Evolutionary conservation across 1,140 invertebrate species (phyloP), one percentile per base, ranked within the genome.

Genomic region (Papilio xuthus): DNA sequence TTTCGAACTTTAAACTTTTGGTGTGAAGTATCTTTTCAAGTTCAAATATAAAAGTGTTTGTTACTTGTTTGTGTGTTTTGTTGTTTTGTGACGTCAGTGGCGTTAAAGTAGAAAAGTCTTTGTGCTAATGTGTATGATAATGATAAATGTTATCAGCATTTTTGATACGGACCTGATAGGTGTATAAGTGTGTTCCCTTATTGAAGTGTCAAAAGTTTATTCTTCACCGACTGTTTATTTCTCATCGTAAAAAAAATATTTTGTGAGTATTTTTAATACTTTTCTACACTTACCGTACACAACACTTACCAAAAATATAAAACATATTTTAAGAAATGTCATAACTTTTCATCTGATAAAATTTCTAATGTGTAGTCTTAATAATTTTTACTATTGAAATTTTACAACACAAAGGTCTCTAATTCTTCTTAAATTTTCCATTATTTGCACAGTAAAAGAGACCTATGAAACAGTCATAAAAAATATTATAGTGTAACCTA

Each of bases 71-170:
- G 88, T 89, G 84, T 89, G 85, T 89, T 89, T 86, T 78, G 80
- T 83, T 86, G 83, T 88, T 87, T 84, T 83, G 87, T 92, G 89
- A 90, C 90, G 90, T 91, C 88, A 91, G 72, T 77, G 85, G 84
- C 86, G 79, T 88, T 81, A 78, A 82, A 85, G 83, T 86, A 84
- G 84, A 82, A 89, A 82, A 87, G 87, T 90, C 84, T 88, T 89
- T 86, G 84, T 88, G 84, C 83, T 84, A 80, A 87, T 87, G 80
- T 84, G 79, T 79, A 70, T 85, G 89, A 89, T 92, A 76, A 89
- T 90, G 90, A 92, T 90, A 92, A 91, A 90, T 81, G 83, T 85
- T 92, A 92, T 92, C 91, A 86, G 77, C 78, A 83, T 76, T 82
- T 87, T 73, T 83, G 86, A 79, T 86, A 88, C 84, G 84, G 84